phyloP scores from a whole-genome alignment of 2,113 vertebrate species.

The Toxostoma redivivum region DNA sequence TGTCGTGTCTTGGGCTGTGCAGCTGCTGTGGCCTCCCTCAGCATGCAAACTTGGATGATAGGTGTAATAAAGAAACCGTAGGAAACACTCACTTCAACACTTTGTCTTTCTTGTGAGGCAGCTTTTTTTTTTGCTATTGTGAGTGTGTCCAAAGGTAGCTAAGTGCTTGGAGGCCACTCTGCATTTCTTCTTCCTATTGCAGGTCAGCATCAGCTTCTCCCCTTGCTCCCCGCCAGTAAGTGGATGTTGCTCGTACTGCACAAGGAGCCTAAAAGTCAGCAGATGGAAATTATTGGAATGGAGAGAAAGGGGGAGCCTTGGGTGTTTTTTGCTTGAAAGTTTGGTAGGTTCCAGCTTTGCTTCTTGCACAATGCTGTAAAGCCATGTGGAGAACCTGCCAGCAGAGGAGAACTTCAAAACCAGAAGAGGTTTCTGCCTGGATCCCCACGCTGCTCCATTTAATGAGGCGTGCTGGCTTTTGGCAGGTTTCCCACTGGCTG shows the following conservation, averaged over 20 bases:
- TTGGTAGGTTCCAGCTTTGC: neutral
- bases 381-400: neutral
- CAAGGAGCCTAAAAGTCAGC: neutral
- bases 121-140: neutral
- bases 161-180: neutral
- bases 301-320: neutral
- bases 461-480: neutral
- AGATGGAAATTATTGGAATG: neutral
- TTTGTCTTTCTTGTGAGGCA: neutral
- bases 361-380: neutral
- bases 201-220: neutral
- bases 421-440: neutral
- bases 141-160: neutral
- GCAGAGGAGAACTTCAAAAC: neutral
- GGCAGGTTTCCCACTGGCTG: neutral
- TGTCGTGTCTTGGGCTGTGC: fast-evolving
- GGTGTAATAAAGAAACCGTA: neutral
- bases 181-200: neutral
- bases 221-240: neutral
- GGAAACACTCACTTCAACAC: neutral
- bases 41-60: neutral
- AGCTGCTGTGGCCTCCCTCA: neutral
- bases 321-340: neutral
- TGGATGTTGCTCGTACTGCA: neutral
- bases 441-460: neutral